Evolutionary conservation across 2,113 vertebrate species (phyloP).

Genomic region (Aplodontia rufa): DNA sequence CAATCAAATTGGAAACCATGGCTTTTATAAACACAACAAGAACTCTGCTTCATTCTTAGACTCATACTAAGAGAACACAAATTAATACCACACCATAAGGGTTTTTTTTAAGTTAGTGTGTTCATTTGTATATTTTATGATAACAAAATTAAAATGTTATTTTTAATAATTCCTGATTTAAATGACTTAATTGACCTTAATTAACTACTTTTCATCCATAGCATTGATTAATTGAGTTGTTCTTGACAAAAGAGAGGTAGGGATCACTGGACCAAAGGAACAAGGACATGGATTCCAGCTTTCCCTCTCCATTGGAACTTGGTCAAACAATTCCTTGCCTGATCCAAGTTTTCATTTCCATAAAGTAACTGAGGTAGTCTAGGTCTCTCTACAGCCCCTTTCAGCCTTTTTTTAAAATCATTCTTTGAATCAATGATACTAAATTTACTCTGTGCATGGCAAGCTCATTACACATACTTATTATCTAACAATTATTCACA

Average conservation of each 20-base stretch:
- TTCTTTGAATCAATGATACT: neutral
- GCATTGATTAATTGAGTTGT: neutral
- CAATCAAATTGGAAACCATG: constrained; percentile 9
- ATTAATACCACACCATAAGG: neutral
- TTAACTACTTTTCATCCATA: constrained; percentile 9
- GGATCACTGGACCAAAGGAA: neutral
- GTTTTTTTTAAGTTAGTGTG: neutral
- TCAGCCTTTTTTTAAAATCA: neutral
- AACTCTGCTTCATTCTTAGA: neutral
- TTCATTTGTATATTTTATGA: constrained; percentile 33
- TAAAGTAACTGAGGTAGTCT: neutral
- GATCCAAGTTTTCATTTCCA: neutral
- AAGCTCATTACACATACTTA: neutral
- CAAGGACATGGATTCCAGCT: neutral
- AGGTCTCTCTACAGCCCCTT: neutral
- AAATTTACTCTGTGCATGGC: neutral
- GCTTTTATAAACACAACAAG: neutral
- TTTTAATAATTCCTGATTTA: constrained; percentile 49
- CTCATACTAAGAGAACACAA: constrained; percentile 33
- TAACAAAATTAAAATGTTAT: constrained; percentile 47
- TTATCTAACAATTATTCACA: neutral
- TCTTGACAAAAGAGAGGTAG: constrained; percentile 22
- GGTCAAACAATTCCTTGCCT: neutral
- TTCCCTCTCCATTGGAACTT: neutral
- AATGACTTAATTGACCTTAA: constrained; percentile 36